These are phyloP conservation scores for Heterochromis multidens DNA, from an alignment of 2,113 vertebrate genomes.

Conservation along the genomic window DNA sequence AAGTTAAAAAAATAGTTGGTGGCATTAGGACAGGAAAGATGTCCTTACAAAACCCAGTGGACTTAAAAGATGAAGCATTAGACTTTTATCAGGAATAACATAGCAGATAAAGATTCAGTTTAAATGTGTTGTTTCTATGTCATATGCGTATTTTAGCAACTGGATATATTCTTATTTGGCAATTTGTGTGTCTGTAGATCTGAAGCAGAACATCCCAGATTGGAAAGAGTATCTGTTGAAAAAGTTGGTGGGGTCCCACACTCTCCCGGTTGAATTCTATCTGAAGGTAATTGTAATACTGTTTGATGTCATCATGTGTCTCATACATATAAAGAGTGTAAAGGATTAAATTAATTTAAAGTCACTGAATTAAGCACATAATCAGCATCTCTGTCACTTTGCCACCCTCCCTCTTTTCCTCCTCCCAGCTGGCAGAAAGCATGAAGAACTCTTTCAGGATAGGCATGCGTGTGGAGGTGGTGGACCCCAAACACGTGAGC, in stretches of 20 bases:
- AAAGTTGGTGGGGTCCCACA: slow-evolving; percentile 86
- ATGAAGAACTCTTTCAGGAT: slow-evolving; percentile 84
- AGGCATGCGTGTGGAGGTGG: slow-evolving; percentile 91
- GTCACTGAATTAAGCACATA: background rate
- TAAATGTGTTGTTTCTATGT: background rate
- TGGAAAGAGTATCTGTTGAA: slow-evolving; percentile 94
- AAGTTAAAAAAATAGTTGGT: too few relatives aligned
- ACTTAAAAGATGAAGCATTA: too few relatives aligned
- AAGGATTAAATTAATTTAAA: background rate
- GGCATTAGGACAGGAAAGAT: too few relatives aligned
- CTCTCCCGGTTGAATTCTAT: slow-evolving; percentile 92
- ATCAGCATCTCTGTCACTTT: background rate
- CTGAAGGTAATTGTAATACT: slow-evolving; percentile 80
- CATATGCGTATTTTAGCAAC: background rate
- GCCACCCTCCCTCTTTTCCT: background rate
- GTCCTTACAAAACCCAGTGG: too few relatives aligned
- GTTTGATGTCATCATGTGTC: background rate
- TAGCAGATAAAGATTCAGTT: background rate
- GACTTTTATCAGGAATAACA: too few relatives aligned
- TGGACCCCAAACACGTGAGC: slow-evolving; percentile 86
- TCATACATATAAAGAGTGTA: background rate
- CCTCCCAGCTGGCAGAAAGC: slow-evolving; percentile 84
- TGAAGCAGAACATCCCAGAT: slow-evolving; percentile 73
- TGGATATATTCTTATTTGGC: background rate
- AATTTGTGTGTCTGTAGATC: slow-evolving; percentile 40